These are phyloP conservation scores for Cryptotis parvus DNA, from an alignment of 2,113 vertebrate species.

Conservation along the genomic window DNA sequence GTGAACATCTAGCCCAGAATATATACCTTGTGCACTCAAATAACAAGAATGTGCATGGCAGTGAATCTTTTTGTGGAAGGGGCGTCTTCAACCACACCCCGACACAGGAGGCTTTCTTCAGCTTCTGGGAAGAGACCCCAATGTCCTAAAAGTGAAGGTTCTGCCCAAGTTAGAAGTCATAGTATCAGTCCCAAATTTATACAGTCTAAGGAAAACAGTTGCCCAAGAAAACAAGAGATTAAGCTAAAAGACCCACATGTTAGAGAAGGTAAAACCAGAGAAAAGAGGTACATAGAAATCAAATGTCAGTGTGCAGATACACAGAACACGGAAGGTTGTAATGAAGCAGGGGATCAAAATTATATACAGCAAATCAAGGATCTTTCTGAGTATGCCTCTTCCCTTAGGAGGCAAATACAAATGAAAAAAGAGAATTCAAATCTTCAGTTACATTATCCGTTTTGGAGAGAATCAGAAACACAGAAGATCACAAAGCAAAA, in stretches of 20 bases:
- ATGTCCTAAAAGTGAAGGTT: not conserved
- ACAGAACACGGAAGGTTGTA: not conserved
- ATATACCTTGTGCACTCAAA: not conserved
- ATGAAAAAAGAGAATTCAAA: not conserved
- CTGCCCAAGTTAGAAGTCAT: not conserved
- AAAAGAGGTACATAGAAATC: not conserved
- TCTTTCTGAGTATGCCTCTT: not conserved
- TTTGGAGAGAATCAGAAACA: not conserved
- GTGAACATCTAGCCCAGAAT: not conserved
- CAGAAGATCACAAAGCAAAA: not conserved
- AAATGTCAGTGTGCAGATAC: not conserved
- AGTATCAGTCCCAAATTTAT: not conserved
- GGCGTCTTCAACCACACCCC: not conserved
- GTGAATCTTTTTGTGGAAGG: not conserved
- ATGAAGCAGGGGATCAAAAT: not conserved
- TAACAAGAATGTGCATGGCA: not conserved
- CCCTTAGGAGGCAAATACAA: not conserved
- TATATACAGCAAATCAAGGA: not conserved
- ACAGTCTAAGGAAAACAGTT: not conserved
- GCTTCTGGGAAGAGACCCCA: not conserved
- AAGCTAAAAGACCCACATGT: not conserved
- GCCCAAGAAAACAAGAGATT: not conserved
- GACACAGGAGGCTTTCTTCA: not conserved
- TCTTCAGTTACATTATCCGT: not conserved
- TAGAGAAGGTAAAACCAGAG: slow-evolving; percentile 13